A percentile compares a stretch with the other conserved stretches of the same genome.
Conservation (phyloP, 2,113 vertebrate genomes). For the Onychostruthus taczanowskii region DNA sequence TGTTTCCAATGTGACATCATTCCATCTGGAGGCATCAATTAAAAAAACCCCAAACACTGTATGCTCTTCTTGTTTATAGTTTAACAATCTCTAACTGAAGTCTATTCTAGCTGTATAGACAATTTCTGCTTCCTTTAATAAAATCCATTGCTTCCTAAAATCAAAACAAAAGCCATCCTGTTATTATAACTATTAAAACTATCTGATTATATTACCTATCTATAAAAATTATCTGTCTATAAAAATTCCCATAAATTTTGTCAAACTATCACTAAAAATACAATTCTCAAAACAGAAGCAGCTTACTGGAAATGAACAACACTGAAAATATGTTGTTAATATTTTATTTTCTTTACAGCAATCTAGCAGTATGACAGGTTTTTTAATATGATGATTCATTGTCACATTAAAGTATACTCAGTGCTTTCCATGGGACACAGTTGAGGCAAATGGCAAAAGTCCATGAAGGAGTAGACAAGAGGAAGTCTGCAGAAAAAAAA, state of each 20-base stretch:
- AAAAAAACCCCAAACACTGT: background rate
- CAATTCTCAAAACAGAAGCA: background rate
- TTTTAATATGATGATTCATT: background rate
- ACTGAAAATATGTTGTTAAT: background rate
- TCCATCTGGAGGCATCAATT: background rate
- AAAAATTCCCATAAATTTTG: background rate
- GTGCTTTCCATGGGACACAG: background rate
- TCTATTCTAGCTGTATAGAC: background rate
- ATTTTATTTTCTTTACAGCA: background rate
- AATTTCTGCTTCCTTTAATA: background rate
- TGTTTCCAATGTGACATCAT: background rate
- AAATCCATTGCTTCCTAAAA: background rate
- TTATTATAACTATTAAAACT: background rate
- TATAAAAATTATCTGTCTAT: background rate
- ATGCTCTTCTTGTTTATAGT: background rate
- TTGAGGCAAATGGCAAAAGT: background rate
- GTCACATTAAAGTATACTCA: background rate
- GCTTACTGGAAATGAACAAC: background rate
- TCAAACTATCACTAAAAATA: background rate
- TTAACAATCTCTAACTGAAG: background rate
- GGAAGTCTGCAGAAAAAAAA: background rate
- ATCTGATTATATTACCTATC: background rate
- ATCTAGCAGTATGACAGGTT: background rate
- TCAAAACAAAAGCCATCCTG: background rate
- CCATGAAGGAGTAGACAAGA: background rate